Evolutionary conservation across 2,113 vertebrate genomes (phyloP).

Genomic region (Hemiprocne comata): DNA sequence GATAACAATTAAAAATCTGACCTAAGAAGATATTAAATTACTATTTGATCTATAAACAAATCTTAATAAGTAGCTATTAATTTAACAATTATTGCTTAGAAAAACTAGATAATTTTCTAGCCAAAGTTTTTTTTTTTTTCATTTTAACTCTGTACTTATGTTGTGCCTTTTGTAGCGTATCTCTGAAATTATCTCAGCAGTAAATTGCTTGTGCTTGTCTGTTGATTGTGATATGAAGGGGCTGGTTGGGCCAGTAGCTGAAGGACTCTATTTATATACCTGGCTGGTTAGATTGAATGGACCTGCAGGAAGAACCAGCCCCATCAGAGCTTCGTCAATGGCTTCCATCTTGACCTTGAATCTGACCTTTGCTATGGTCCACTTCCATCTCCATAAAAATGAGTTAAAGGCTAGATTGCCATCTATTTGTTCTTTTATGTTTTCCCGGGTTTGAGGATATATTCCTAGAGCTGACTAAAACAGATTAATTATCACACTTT

Average conservation of each 20-base stretch:
- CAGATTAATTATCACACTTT: not conserved
- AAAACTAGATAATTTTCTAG: constrained; percentile 12
- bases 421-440: not conserved
- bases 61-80: constrained; percentile 26
- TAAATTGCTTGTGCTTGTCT: constrained; percentile 74
- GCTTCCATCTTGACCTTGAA: constrained; percentile 59
- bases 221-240: constrained; percentile 61
- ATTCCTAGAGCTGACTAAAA: constrained; percentile 18
- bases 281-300: constrained; percentile 48
- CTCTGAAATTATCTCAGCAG: constrained; percentile 63
- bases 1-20: not conserved
- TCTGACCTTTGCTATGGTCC: constrained; percentile 20
- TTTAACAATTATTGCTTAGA: not conserved
- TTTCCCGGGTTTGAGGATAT: not conserved
- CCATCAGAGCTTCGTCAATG: not conserved
- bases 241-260: constrained; percentile 11
- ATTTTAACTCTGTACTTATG: not conserved
- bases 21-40: not conserved
- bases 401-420: not conserved
- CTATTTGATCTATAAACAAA: constrained; percentile 2
- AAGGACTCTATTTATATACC: constrained; percentile 69
- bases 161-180: constrained; percentile 53
- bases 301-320: not conserved
- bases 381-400: constrained; percentile 38
- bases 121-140: not conserved